Base-by-base conservation (phyloP, 2,888 invertebrate species). In the Sialis fuliginosa region DNA sequence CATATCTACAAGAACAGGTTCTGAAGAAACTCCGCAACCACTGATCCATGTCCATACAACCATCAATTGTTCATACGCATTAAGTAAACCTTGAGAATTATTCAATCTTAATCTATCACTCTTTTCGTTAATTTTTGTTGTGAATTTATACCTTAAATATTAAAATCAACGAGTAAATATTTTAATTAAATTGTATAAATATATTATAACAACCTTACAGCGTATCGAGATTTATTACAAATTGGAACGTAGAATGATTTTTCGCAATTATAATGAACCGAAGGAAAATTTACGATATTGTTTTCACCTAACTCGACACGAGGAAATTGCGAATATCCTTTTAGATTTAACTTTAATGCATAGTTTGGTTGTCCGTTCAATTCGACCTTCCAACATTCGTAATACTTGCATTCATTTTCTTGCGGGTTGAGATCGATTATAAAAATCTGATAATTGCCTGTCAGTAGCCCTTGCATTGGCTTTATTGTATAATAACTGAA, bases 301-400 rank as follows among this genome's bases (percentile, higher is more conserved):
- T 58, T 50, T 8, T 55, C 47, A 12, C 59, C 62, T 13, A 67
- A 55, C 30, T 51, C 50, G 9, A 69, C 46, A 35, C 53, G 52
- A 0, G 66, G 64, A 47, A 59, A 50, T 51, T 65, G 66, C 2
- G 63, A 58, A 47, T 59, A 62, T 39, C 64, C 68, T 46, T 61
- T 62, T 33, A 70, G 56, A 48, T 60, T 60, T 37, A 71, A 56
- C 6, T 56, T 56, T 22, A 57, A 51, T 35, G 56, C 58, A 42
- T 61, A 57, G 9, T 61, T 56, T 4, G 53, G 48, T 47, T 59
- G 58, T 4, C 63, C 65, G 50, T 70, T 70, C 42, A 70, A 56
- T 47, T 62, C 58, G 30, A 69, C 46, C 2, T 57, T 53, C 70
- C 71, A 71, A 39, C 61, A 57, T 55, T 71, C 70, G 1, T 59